A percentile compares a stretch with the other conserved stretches of the same genome.
These are phyloP conservation scores for Thamnaconus septentrionalis DNA, from an alignment of 2,113 vertebrate genomes.

Conservation along the genomic window DNA sequence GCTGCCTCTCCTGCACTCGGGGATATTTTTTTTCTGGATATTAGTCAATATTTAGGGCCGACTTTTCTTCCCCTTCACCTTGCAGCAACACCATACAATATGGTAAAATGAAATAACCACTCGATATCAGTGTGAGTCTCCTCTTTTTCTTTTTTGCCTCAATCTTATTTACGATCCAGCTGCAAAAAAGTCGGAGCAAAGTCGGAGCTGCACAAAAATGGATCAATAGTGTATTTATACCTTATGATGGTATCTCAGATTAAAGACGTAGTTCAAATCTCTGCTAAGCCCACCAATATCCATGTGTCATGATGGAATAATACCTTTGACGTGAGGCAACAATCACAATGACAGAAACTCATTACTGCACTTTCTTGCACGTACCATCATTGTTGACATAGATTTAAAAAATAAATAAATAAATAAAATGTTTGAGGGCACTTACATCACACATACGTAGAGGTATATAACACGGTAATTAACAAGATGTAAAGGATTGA, in stretches of 20 bases:
- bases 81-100: too few relatives aligned
- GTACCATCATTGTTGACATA: not conserved
- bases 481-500: too few relatives aligned
- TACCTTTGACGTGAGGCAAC: slow-evolving; percentile 17
- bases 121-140: too few relatives aligned
- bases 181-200: not conserved
- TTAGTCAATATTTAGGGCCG: too few relatives aligned
- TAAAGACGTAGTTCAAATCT: slow-evolving; percentile 17
- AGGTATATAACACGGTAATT: too few relatives aligned
- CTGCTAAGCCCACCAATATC: slow-evolving; percentile 5
- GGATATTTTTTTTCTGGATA: too few relatives aligned
- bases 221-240: slow-evolving; percentile 37
- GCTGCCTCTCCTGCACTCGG: too few relatives aligned
- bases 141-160: not conserved
- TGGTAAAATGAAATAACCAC: too few relatives aligned
- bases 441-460: too few relatives aligned
- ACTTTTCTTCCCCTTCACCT: too few relatives aligned
- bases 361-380: not conserved
- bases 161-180: not conserved
- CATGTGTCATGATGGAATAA: slow-evolving; percentile 4
- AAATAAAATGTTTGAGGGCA: not conserved
- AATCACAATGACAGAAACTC: not conserved
- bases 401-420: not conserved
- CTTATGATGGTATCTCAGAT: slow-evolving; percentile 20
- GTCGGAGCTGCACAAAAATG: slow-evolving; percentile 1